Evolutionary conservation across 2,888 invertebrate genomes (phyloP).

Genomic region (Subacronicta megacephala): DNA sequence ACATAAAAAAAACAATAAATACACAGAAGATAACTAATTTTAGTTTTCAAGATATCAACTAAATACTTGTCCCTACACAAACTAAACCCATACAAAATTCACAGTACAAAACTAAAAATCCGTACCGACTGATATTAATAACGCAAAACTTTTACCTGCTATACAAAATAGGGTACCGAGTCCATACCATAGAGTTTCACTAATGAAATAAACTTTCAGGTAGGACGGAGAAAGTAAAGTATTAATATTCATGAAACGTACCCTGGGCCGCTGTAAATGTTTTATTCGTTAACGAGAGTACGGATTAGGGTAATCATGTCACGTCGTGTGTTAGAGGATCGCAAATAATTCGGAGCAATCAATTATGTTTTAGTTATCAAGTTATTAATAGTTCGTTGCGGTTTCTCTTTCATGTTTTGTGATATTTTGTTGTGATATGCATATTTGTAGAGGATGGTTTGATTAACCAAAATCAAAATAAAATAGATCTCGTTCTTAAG

Average conservation of each 20-base stretch:
- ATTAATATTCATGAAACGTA: constrained; percentile 85
- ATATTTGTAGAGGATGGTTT: too few relatives aligned
- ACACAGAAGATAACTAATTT: too few relatives aligned
- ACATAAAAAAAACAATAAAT: too few relatives aligned
- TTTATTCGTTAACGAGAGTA: constrained; percentile 88
- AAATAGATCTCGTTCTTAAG: too few relatives aligned
- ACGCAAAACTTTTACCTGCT: constrained; percentile 21
- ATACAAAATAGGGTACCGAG: constrained; percentile 44
- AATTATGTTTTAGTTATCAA: constrained; percentile 71
- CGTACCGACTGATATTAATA: constrained; percentile 32
- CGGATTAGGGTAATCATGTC: constrained; percentile 87
- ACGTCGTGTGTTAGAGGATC: constrained; percentile 82
- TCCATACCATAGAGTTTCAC: constrained; percentile 66
- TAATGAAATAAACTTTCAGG: constrained; percentile 88
- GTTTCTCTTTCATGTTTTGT: neutral
- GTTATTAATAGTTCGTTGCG: constrained; percentile 33
- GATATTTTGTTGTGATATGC: neutral
- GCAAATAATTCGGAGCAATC: constrained; percentile 84
- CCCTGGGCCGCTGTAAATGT: constrained; percentile 84
- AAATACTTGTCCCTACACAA: too few relatives aligned
- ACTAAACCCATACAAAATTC: neutral
- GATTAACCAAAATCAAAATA: too few relatives aligned
- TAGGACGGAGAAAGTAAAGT: constrained; percentile 75
- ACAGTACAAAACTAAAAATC: constrained; percentile 31
- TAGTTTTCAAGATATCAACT: too few relatives aligned